Conservation (phyloP, 2,888 invertebrate genomes). For the Luperina nickerlii region DNA sequence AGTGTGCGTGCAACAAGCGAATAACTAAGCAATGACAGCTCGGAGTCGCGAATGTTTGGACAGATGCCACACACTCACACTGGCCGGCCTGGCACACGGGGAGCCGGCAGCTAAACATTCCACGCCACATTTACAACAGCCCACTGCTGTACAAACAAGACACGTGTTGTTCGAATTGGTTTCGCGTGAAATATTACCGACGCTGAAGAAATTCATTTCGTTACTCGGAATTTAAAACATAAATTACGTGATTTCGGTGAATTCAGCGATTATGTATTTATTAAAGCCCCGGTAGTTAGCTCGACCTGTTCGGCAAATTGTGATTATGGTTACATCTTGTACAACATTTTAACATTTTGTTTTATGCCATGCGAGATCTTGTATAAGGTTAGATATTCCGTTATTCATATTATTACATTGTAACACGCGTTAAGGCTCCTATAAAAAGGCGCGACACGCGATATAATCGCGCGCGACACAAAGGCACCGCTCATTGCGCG, state of each 20-base stretch:
- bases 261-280: slow-evolving; percentile 44
- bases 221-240: slow-evolving; percentile 66
- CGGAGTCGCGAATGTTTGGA: slow-evolving; percentile 76
- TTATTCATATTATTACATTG: neutral
- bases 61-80: slow-evolving; percentile 76
- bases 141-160: slow-evolving; percentile 80
- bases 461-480: too few relatives aligned
- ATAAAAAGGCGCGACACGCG: too few relatives aligned
- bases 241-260: slow-evolving; percentile 51
- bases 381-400: neutral
- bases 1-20: slow-evolving; percentile 72
- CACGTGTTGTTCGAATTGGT: slow-evolving; percentile 81
- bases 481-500: too few relatives aligned
- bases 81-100: slow-evolving; percentile 47
- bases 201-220: slow-evolving; percentile 75
- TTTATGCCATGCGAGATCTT: slow-evolving; percentile 5
- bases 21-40: slow-evolving; percentile 75
- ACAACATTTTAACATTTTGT: slow-evolving; percentile 8
- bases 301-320: slow-evolving; percentile 13
- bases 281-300: slow-evolving; percentile 18
- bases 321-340: slow-evolving; percentile 14
- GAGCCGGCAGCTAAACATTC: slow-evolving; percentile 70
- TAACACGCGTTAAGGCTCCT: too few relatives aligned
- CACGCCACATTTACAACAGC: slow-evolving; percentile 77
- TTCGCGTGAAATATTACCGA: slow-evolving; percentile 77